Conservation (phyloP, 2,113 vertebrate species). For the Anolis sagrei region DNA sequence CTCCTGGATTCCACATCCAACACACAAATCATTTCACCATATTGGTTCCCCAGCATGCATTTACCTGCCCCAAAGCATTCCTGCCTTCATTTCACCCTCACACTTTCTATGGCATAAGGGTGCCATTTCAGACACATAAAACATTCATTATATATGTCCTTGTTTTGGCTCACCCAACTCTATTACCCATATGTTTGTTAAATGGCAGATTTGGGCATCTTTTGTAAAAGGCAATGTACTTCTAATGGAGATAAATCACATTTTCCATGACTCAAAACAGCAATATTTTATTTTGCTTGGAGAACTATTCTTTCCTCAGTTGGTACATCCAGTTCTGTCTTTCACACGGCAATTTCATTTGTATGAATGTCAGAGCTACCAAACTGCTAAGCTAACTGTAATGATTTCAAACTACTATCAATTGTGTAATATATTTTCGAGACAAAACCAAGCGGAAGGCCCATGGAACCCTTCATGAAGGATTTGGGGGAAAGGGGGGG, state of each 20-base stretch:
- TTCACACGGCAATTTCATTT: background rate
- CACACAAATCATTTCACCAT: too few relatives aligned
- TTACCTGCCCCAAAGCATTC: too few relatives aligned
- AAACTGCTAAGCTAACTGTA: background rate
- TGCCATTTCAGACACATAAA: background rate
- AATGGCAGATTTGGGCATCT: background rate
- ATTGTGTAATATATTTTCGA: background rate
- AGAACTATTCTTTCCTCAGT: background rate
- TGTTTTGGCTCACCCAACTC: background rate
- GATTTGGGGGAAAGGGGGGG: too few relatives aligned
- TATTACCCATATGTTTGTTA: background rate
- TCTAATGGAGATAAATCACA: background rate
- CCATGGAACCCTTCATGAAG: background rate
- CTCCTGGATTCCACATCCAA: too few relatives aligned
- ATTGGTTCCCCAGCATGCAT: too few relatives aligned
- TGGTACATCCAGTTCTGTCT: background rate
- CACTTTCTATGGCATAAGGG: background rate
- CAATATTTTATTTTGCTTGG: background rate
- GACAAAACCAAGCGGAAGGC: background rate
- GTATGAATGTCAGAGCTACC: too few relatives aligned
- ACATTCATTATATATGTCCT: background rate
- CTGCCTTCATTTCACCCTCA: background rate
- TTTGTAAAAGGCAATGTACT: background rate
- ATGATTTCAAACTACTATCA: background rate
- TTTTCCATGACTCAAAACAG: background rate